Evolutionary conservation across 2,113 vertebrate genomes (phyloP).

Genomic region (Nettapus auritus): DNA sequence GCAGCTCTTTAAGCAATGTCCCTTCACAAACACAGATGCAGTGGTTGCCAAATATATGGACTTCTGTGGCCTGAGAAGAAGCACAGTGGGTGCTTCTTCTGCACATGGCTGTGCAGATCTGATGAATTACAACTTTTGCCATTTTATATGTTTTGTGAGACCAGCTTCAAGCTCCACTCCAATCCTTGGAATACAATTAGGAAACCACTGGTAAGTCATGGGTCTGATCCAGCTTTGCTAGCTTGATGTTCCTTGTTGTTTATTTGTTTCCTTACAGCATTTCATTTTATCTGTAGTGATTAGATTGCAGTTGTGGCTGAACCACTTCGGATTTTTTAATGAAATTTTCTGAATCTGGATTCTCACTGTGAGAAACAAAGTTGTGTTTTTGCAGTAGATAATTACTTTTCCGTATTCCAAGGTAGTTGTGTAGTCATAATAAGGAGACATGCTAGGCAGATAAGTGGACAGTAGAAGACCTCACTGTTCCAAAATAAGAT

Average conservation of each 20-base stretch:
- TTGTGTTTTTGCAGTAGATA: too few species aligned
- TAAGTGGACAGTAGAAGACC: too few species aligned
- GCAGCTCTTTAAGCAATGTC: not conserved
- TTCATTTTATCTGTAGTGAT: not conserved
- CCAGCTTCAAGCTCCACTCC: not conserved
- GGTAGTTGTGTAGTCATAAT: too few species aligned
- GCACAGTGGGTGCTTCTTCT: not conserved
- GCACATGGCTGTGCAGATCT: not conserved
- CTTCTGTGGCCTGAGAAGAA: not conserved
- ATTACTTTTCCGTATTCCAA: too few species aligned
- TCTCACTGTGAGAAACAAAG: too few species aligned
- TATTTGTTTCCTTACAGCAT: not conserved
- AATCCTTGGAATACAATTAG: not conserved
- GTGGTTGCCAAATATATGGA: not conserved
- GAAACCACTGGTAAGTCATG: not conserved
- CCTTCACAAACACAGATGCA: not conserved
- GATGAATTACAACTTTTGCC: not conserved
- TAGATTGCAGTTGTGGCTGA: not conserved
- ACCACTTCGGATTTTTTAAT: not conserved
- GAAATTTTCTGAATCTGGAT: not conserved
- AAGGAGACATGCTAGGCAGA: too few species aligned
- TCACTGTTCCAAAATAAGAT: too few species aligned
- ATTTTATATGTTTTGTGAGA: not conserved
- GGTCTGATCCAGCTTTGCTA: not conserved
- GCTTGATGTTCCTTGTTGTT: not conserved